These are phyloP conservation scores for Tribolium madens DNA, from an alignment of 1,140 invertebrate species.

Conservation along the genomic window DNA sequence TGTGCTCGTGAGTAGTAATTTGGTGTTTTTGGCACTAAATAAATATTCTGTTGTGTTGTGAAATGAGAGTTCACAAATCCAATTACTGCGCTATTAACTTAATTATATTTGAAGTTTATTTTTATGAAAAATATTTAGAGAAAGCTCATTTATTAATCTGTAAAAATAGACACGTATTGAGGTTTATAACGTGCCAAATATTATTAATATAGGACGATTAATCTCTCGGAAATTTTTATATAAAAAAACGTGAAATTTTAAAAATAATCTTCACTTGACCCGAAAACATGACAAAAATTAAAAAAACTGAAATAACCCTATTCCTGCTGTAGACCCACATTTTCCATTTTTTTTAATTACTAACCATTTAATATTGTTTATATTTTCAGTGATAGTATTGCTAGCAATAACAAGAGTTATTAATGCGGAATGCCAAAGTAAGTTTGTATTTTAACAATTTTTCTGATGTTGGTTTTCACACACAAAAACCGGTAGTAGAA, in stretches of 20 bases:
- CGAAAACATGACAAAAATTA: too few relatives aligned
- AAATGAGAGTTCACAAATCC: neutral
- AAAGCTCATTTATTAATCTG: slow-evolving; percentile 22
- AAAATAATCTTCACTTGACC: neutral
- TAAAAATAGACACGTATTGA: neutral
- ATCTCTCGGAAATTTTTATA: slow-evolving; percentile 1
- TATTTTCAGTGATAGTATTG: slow-evolving; percentile 64
- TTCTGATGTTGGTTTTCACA: slow-evolving; percentile 47
- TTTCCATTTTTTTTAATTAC: slow-evolving; percentile 48
- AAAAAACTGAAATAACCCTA: neutral
- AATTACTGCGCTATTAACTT: slow-evolving; percentile 43
- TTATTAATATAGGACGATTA: slow-evolving; percentile 10
- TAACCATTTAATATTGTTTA: slow-evolving; percentile 50
- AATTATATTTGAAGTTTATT: slow-evolving; percentile 39
- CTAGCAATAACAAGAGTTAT: slow-evolving; percentile 63
- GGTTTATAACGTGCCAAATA: slow-evolving; percentile 21
- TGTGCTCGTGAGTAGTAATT: slow-evolving; percentile 61
- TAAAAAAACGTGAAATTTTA: slow-evolving; percentile 24
- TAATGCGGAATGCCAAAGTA: slow-evolving; percentile 65
- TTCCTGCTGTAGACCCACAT: slow-evolving; percentile 49
- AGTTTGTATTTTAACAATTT: slow-evolving; percentile 54
- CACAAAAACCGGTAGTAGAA: slow-evolving; percentile 32
- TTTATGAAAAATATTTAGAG: slow-evolving; percentile 26
- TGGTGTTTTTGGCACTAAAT: too few relatives aligned
- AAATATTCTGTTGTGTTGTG: too few relatives aligned